Evolutionary conservation across 2,113 vertebrate genomes (phyloP).

Genomic region (Cyrtonyx montezumae): DNA sequence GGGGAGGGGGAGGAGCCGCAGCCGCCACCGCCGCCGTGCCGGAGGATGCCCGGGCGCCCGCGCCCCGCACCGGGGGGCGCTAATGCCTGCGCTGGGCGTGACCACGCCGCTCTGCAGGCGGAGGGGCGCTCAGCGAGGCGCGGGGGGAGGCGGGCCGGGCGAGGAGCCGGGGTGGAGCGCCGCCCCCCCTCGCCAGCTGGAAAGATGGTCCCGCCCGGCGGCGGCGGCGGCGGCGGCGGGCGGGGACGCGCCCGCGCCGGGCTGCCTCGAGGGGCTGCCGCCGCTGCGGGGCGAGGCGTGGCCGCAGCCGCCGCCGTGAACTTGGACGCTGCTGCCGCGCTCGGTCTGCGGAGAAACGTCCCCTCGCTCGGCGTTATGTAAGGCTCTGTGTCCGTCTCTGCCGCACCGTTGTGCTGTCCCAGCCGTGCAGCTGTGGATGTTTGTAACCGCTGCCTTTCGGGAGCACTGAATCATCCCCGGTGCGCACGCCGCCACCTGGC

Average conservation of each 20-base stretch:
- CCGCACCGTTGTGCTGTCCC: background rate
- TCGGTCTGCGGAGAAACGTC: background rate
- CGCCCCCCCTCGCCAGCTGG: background rate
- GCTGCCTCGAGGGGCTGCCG: conserved; percentile 70
- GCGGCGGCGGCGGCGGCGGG: conserved; percentile 10
- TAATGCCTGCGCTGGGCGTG: conserved; percentile 59
- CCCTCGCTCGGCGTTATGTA: accelerated
- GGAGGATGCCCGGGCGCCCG: conserved; percentile 6
- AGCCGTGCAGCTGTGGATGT: background rate
- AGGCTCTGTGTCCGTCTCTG: accelerated
- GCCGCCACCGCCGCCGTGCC: conserved; percentile 16
- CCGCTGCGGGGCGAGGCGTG: conserved; percentile 8
- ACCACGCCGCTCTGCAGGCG: conserved; percentile 53
- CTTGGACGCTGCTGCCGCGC: background rate
- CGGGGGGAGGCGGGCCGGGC: background rate
- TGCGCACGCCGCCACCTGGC: background rate
- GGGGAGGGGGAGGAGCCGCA: background rate
- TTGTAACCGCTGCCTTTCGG: background rate
- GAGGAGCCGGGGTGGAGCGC: conserved; percentile 39
- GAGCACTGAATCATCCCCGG: background rate
- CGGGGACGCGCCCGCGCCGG: background rate
- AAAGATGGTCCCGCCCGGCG: conserved; percentile 76
- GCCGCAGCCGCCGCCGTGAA: background rate
- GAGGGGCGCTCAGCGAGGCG: conserved; percentile 23
- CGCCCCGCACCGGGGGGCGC: conserved; percentile 60